Evolutionary conservation across 2,113 vertebrate genomes (phyloP).

Genomic region (Orcinus orca): DNA sequence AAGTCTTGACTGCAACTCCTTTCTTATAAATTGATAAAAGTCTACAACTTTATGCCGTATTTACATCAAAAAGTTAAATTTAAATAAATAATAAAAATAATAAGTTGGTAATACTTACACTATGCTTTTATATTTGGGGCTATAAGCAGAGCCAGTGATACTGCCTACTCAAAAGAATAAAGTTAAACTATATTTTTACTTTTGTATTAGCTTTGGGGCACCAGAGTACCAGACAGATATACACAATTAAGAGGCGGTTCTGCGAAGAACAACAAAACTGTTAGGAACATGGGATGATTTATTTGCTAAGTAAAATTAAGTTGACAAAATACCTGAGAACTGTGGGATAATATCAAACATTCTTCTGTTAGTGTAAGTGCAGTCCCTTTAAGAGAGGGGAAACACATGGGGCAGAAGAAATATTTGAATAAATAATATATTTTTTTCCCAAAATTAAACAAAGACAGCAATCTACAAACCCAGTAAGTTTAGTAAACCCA

Average conservation of each 20-base stretch:
- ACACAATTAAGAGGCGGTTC: conserved; percentile 3
- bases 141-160: neutral
- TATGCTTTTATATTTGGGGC: neutral
- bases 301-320: conserved; percentile 46
- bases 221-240: neutral
- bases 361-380: neutral
- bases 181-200: neutral
- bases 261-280: conserved; percentile 12
- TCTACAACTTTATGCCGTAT: neutral
- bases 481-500: neutral
- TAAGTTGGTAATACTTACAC: neutral
- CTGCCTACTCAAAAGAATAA: neutral
- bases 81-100: neutral
- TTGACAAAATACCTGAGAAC: neutral
- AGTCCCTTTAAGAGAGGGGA: neutral
- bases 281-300: conserved; percentile 29
- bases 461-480: neutral
- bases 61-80: neutral
- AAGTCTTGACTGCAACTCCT: neutral
- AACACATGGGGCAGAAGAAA: neutral
- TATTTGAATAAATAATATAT: neutral
- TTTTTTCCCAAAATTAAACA: neutral
- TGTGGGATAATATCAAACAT: neutral
- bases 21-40: neutral
- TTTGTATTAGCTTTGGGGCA: neutral